Base-by-base conservation (phyloP, 1,140 invertebrate species). In the Rhyacophila brunnea region DNA sequence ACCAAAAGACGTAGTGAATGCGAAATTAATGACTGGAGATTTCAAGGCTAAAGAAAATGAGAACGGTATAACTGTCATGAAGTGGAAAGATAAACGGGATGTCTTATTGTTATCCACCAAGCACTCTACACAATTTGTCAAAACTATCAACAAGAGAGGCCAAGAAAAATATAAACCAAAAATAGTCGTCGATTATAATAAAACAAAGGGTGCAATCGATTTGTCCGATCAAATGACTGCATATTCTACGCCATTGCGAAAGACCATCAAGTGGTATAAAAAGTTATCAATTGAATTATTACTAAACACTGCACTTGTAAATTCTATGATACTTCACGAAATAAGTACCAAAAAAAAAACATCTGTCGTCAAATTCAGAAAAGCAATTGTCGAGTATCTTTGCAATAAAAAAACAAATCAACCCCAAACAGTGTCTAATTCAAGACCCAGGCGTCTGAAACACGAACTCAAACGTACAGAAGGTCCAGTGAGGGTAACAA, bases 11-110 rank as follows among this genome's bases (percentile, higher is more conserved):
- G 66, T 77, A 5, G 63, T 71, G 51, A 52, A 62, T 36, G 58
- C 61, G 28, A 77, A 72, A 60, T 67, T 78, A 53, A 71, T 73
- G 64, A 66, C 57, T 64, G 69, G 71, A 14, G 68, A 77, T 58
- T 62, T 57, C 47, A 52, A 61, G 32, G 67, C 68, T 15, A 62
- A 60, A 60, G 62, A 76, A 69, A 70, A 69, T 70, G 55, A 71
- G 44, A 65, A 71, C 59, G 66, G 70, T 19, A 70, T 78, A 62
- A 71, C 67, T 40, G 60, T 80, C 11, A 43, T 72, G 38, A 70
- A 71, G 66, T 80, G 74, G 71, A 74, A 69, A 66, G 69, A 75
- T 65, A 75, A 74, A 58, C 44, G 67, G 40, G 70, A 73, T 58
- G 69, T 74, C 7, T 60, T 73, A 5, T 63, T 75, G 44, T 57